phyloP scores from a whole-genome alignment of 2,113 vertebrate species.

The Lophura nycthemera region DNA sequence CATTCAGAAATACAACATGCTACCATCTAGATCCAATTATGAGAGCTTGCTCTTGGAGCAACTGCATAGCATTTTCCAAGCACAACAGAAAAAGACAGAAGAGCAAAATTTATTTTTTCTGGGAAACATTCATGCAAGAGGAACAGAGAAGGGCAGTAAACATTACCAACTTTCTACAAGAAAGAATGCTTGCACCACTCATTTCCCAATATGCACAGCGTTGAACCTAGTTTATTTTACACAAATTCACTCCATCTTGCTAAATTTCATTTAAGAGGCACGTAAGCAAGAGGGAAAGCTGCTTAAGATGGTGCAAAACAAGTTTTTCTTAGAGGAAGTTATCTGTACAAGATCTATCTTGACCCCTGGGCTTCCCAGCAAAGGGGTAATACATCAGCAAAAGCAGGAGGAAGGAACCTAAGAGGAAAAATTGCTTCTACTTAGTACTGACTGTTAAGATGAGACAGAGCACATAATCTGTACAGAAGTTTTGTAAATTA shows the following conservation, averaged over 20 bases:
- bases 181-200: fast-evolving
- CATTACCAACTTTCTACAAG: fast-evolving
- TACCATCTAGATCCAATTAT: not conserved
- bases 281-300: not conserved
- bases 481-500: not conserved
- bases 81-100: not conserved
- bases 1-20: not conserved
- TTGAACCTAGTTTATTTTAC: not conserved
- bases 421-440: not conserved
- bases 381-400: fast-evolving
- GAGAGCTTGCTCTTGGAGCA: not conserved
- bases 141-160: not conserved
- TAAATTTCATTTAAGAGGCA: not conserved
- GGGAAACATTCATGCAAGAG: not conserved
- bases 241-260: not conserved
- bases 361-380: not conserved
- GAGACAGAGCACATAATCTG: not conserved
- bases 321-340: not conserved
- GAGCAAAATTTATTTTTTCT: not conserved
- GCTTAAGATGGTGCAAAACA: not conserved
- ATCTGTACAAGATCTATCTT: fast-evolving
- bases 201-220: not conserved
- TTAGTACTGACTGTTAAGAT: not conserved
- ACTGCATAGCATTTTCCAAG: not conserved
- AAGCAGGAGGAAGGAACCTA: not conserved